Percentiles rank a stretch among this genome's conserved stretches.
These are phyloP conservation scores for Sebastes glaucus DNA, from an alignment of 2,797 vertebrate species.

Conservation along the genomic window DNA sequence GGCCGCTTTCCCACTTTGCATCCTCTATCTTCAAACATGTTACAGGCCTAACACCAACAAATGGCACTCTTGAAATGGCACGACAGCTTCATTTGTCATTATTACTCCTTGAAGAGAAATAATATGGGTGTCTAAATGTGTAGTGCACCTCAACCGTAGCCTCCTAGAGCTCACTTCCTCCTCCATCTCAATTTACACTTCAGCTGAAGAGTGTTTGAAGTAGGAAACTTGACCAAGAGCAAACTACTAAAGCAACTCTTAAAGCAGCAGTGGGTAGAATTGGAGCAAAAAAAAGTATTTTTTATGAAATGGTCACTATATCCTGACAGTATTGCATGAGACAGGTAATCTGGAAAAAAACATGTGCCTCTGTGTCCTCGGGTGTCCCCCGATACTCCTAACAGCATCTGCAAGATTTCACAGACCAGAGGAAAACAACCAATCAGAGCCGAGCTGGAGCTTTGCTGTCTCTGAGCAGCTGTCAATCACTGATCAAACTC, in stretches of 20 bases:
- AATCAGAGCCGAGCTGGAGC: neutral
- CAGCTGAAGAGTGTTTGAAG: slow-evolving; percentile 21
- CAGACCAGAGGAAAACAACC: neutral
- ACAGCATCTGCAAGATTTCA: neutral
- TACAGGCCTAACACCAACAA: neutral
- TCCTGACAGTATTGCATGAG: neutral
- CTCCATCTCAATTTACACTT: slow-evolving; percentile 36
- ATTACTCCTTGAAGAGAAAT: neutral
- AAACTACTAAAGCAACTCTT: neutral
- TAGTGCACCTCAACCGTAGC: neutral
- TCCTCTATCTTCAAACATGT: slow-evolving; percentile 11
- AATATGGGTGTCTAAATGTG: neutral
- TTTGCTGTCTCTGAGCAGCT: too few relatives aligned
- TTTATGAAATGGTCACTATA: neutral
- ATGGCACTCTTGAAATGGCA: neutral
- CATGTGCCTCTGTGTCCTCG: neutral
- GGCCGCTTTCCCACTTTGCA: neutral
- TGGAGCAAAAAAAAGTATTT: too few relatives aligned
- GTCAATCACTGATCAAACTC: too few relatives aligned
- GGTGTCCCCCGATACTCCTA: fast-evolving
- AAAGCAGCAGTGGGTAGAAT: neutral
- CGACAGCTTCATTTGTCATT: neutral
- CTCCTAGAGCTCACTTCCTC: slow-evolving; percentile 35
- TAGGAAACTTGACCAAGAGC: slow-evolving; percentile 13
- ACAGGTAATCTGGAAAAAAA: neutral